Base-by-base conservation (phyloP, 2,797 vertebrate species). In the Sarcoramphus papa region DNA sequence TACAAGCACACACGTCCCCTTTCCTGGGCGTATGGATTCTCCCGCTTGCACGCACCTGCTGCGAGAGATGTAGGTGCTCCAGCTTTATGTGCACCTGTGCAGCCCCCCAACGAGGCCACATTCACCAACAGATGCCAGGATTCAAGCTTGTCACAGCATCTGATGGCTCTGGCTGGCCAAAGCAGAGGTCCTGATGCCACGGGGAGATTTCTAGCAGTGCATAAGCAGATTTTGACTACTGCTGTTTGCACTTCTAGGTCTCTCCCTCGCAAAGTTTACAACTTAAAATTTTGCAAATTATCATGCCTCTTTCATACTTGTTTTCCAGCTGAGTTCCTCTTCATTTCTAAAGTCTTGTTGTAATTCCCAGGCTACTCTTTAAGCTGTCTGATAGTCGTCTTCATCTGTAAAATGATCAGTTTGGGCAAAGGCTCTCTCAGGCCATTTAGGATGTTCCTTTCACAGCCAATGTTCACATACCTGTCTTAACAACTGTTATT, bases 1-100 rank as follows among this genome's bases (percentile, higher is more conserved):
- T 70, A 3, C 50, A 76, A 33, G 12, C 14, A 24, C 33, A 30
- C 9, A 31, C 0, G 0, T 18, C 4, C 3, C 8, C 7, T 84
- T 81, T 85, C 53, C 35, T 81, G 48, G 2, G 1, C 0, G 1
- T 6, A 5, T 0, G 2, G 41, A 12, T 53, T 68, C 13, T 82
- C n/a, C 14, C 17, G 35, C 48, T 48, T 60, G 17, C 37, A 77
- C n/a, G 22, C 35, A 33, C 14, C 25, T 69, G n/a, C 28, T 47
- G 17, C 37, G 53, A 35, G 28, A 31, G 7, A 37, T 15, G 7
- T 43, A 31, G 6, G 7, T 57, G 3, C 15, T 77, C 45, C 67
- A 79, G 4, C 10, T 51, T 51, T 40, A 6, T 21, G 7, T 30
- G 19, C 1, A 12, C 25, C 12, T 6, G 2, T 68, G 53, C 31